These are phyloP conservation scores for Galbula dea DNA, from an alignment of 2,113 vertebrate genomes.

Conservation along the genomic window DNA sequence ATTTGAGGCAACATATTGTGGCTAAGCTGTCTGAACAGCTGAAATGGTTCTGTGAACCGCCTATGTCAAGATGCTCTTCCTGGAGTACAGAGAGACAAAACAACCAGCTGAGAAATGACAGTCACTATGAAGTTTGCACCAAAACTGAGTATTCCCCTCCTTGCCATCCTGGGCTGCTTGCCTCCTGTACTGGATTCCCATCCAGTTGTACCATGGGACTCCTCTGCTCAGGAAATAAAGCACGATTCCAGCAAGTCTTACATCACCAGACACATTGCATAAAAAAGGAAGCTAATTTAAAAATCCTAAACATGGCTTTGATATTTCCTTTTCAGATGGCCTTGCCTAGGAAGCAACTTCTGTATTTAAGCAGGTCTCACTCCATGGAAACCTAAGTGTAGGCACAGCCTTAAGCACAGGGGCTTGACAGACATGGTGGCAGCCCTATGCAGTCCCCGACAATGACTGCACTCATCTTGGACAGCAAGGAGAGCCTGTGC, in stretches of 20 bases:
- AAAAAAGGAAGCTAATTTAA: neutral
- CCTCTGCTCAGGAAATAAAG: neutral
- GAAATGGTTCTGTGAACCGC: neutral
- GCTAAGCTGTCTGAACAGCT: slow-evolving; percentile 23
- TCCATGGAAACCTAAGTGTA: no score
- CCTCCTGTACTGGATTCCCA: neutral
- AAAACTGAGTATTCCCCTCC: neutral
- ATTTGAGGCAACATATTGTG: slow-evolving; percentile 11
- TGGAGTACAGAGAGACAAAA: neutral
- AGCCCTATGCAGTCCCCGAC: accelerated
- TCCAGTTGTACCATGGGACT: accelerated
- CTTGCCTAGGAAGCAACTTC: neutral
- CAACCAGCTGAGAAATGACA: neutral
- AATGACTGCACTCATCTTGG: accelerated
- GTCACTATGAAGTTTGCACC: neutral
- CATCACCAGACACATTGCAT: neutral
- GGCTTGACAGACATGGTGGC: neutral
- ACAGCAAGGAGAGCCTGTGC: neutral
- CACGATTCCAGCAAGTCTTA: neutral
- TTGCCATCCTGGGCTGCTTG: neutral
- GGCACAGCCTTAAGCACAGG: neutral
- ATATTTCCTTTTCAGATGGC: neutral
- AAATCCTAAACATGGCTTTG: neutral
- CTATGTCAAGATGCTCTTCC: neutral
- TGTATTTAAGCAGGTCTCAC: neutral